A percentile compares a stretch with the other conserved stretches of the same genome.
Conservation (phyloP, 2,888 invertebrate genomes). For the Amblyteles armatorius region DNA sequence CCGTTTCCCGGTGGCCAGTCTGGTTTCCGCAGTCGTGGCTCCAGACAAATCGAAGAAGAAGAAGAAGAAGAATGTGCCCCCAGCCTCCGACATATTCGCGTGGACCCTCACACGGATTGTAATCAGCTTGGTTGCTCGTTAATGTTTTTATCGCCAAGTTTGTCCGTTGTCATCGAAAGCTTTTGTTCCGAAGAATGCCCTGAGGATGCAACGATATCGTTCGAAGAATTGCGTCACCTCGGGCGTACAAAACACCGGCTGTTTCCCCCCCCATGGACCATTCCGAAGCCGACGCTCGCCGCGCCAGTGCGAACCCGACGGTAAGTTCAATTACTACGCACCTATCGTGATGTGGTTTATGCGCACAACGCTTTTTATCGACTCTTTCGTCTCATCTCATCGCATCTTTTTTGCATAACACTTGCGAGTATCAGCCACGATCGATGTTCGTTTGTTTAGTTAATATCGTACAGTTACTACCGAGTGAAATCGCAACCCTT, state of each 20-base stretch:
- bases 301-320: neutral
- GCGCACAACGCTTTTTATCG: too few species aligned
- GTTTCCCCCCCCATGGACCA: constrained; percentile 21
- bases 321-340: constrained; percentile 29
- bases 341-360: neutral
- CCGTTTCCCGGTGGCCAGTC: too few species aligned
- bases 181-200: neutral
- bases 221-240: neutral
- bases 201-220: neutral
- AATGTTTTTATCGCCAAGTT: neutral
- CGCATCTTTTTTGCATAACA: neutral
- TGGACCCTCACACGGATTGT: neutral
- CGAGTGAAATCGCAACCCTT: neutral
- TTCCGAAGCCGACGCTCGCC: constrained; percentile 3
- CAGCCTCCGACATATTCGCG: constrained; percentile 7
- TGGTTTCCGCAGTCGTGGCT: too few species aligned
- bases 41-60: too few species aligned
- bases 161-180: neutral
- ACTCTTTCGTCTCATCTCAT: neutral
- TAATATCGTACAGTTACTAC: too few species aligned
- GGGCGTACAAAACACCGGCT: constrained; percentile 1
- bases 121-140: constrained; percentile 9
- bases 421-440: neutral
- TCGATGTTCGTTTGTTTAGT: neutral
- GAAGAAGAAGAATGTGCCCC: too few species aligned